These are phyloP conservation scores for Neosilurus hyrtlii DNA, from an alignment of 2,797 vertebrate genomes.

Conservation along the genomic window DNA sequence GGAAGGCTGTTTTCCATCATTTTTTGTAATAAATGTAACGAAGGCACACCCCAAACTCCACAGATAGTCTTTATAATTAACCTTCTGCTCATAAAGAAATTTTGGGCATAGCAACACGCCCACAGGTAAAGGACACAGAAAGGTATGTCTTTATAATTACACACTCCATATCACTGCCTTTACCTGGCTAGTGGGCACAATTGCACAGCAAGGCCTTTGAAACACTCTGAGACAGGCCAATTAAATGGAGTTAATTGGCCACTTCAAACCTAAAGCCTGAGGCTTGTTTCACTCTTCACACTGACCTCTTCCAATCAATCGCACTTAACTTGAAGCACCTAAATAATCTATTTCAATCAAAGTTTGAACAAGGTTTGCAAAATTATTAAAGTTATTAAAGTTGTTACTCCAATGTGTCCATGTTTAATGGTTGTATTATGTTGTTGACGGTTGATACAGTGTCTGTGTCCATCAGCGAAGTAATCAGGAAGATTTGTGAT, in stretches of 20 bases:
- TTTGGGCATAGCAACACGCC: slow-evolving; percentile 1
- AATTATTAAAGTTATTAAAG: background rate
- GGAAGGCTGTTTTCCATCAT: background rate
- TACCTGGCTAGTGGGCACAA: slow-evolving; percentile 62
- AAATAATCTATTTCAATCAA: slow-evolving; percentile 20
- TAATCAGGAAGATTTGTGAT: background rate
- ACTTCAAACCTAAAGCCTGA: slow-evolving; percentile 50
- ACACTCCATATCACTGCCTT: slow-evolving; percentile 34
- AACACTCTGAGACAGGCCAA: slow-evolving; percentile 58
- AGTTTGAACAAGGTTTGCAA: slow-evolving; percentile 7
- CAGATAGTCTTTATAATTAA: slow-evolving; percentile 20
- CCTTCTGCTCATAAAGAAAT: background rate
- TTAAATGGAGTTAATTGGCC: slow-evolving; percentile 65
- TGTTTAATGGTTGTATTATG: slow-evolving; percentile 8
- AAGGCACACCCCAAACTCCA: background rate
- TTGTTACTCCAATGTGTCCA: background rate
- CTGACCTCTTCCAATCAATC: slow-evolving; percentile 16
- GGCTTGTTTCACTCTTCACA: slow-evolving; percentile 45
- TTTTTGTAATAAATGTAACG: background rate
- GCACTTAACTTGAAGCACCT: background rate
- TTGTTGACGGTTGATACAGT: background rate
- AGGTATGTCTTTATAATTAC: slow-evolving; percentile 43
- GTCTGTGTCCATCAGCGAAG: background rate
- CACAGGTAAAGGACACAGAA: slow-evolving; percentile 22
- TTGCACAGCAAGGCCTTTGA: slow-evolving; percentile 60